These are phyloP conservation scores for Microhierax caerulescens DNA, from an alignment of 2,797 vertebrate genomes.

Conservation along the genomic window DNA sequence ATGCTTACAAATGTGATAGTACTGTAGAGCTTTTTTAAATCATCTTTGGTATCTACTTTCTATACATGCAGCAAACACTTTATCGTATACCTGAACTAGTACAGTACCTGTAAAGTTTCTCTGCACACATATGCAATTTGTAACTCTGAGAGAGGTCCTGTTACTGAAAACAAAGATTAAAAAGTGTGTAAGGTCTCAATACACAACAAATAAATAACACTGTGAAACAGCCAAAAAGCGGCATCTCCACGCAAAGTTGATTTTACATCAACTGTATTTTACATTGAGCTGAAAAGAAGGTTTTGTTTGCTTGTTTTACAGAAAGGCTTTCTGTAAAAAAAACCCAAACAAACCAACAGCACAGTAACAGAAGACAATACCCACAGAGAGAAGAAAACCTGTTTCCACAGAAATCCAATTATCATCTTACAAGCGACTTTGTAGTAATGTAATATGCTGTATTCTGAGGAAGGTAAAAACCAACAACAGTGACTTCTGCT, in stretches of 20 bases:
- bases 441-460: not conserved
- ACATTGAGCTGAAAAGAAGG: not conserved
- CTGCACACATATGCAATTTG: slow-evolving; percentile 96
- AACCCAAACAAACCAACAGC: not conserved
- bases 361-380: not conserved
- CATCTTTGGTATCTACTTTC: not conserved
- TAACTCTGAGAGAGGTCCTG: slow-evolving; percentile 92
- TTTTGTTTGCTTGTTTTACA: not conserved
- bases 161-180: slow-evolving; percentile 80
- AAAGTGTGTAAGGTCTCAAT: not conserved
- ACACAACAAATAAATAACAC: rapidly evolving
- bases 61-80: not conserved
- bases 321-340: not conserved
- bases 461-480: not conserved
- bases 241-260: not conserved
- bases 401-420: not conserved
- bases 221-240: not conserved
- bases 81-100: rapidly evolving
- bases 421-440: not conserved
- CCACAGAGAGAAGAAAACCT: not conserved
- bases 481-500: not conserved
- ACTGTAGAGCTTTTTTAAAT: not conserved
- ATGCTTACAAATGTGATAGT: rapidly evolving
- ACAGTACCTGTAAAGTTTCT: slow-evolving; percentile 92
- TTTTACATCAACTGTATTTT: not conserved